Evolutionary conservation across 2,797 vertebrate species (phyloP).

Genomic region (Taeniopygia guttata): DNA sequence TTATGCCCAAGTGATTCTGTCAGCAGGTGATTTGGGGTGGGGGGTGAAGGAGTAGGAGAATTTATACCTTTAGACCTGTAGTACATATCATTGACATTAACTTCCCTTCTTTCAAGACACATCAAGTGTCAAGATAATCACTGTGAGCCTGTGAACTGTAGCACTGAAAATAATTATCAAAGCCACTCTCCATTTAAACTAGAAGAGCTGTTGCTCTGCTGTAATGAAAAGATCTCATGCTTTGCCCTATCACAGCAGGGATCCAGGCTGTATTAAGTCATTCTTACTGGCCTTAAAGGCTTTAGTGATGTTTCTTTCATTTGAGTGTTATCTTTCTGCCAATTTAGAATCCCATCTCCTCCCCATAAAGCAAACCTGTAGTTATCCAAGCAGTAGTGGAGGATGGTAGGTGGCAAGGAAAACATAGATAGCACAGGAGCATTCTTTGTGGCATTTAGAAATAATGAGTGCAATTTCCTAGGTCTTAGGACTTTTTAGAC

Average conservation of each 20-base stretch:
- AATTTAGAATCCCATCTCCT: slow-evolving; percentile 33
- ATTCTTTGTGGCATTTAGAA: neutral
- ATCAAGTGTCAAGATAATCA: neutral
- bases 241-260: neutral
- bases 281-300: neutral
- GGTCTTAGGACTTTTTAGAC: neutral
- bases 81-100: neutral
- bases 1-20: neutral
- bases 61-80: neutral
- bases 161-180: slow-evolving; percentile 3
- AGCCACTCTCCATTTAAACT: neutral
- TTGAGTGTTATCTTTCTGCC: neutral
- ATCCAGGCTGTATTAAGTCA: slow-evolving; percentile 5
- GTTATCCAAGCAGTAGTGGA: neutral
- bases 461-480: neutral
- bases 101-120: neutral
- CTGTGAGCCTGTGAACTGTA: neutral
- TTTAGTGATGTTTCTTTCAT: slow-evolving; percentile 43
- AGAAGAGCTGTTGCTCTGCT: neutral
- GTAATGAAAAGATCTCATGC: neutral
- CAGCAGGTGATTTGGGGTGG: neutral
- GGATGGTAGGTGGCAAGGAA: neutral
- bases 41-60: neutral
- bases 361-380: neutral
- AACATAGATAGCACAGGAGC: neutral